These are phyloP conservation scores for Andrena camellia DNA, from an alignment of 2,888 invertebrate genomes.

Conservation along the genomic window DNA sequence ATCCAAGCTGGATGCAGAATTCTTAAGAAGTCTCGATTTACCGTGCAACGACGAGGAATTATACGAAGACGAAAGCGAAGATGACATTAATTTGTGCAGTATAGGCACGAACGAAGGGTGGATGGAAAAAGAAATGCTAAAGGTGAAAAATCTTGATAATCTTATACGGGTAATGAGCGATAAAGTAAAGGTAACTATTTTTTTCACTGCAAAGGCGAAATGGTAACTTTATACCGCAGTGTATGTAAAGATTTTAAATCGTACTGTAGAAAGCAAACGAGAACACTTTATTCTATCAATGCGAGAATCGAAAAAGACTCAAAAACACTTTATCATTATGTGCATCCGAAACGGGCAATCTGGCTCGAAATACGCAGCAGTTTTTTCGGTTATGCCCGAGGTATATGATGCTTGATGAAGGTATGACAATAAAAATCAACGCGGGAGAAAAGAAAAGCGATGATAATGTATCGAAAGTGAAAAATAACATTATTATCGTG, in stretches of 20 bases:
- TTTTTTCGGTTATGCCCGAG: conserved; percentile 67
- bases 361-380: conserved; percentile 65
- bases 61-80: background rate
- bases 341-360: conserved; percentile 50
- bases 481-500: conserved; percentile 13
- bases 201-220: background rate
- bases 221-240: background rate
- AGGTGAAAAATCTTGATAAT: conserved; percentile 65
- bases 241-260: conserved; percentile 15
- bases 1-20: background rate
- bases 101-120: conserved; percentile 19
- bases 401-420: conserved; percentile 44
- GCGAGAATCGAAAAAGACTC: conserved; percentile 68
- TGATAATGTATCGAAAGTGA: conserved; percentile 4
- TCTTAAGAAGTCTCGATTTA: background rate
- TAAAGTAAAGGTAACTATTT: conserved; percentile 64
- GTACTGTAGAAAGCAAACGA: conserved; percentile 61
- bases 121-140: conserved; percentile 55
- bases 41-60: background rate
- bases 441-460: background rate
- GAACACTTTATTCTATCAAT: conserved; percentile 66
- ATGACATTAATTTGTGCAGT: conserved; percentile 1
- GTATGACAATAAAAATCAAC: conserved; percentile 38
- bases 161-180: conserved; percentile 63
- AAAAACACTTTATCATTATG: conserved; percentile 54